Evolutionary conservation across 2,113 vertebrate genomes (phyloP).

Genomic region (Argyrosomus japonicus): DNA sequence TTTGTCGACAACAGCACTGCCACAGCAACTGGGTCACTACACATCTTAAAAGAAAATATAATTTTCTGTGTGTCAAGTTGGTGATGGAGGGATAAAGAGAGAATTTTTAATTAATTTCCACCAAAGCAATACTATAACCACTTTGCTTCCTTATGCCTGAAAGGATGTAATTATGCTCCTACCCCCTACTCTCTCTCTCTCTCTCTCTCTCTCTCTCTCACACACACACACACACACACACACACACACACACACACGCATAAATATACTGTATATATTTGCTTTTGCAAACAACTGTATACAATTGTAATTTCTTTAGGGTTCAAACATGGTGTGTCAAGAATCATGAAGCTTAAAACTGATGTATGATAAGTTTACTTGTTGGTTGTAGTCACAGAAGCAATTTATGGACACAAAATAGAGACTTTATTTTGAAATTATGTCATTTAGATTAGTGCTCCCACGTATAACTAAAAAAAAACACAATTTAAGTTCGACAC

Average conservation of each 20-base stretch:
- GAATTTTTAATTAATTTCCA: constrained; percentile 52
- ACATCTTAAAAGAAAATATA: constrained; percentile 23
- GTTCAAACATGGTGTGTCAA: background rate
- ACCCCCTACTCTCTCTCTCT: constrained; percentile 3
- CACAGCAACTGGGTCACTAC: constrained; percentile 52
- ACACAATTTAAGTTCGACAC: background rate
- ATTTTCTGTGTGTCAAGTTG: constrained; percentile 45
- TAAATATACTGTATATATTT: background rate
- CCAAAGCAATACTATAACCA: constrained; percentile 50
- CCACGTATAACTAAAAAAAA: background rate
- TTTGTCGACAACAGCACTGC: constrained; percentile 14
- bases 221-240: constrained; percentile 1
- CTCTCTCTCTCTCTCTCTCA: background rate
- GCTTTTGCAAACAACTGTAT: background rate
- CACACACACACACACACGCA: background rate
- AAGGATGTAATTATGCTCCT: constrained; percentile 57
- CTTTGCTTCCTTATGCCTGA: constrained; percentile 53
- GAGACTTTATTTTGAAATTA: background rate
- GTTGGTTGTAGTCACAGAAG: background rate
- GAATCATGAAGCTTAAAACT: too few relatives aligned
- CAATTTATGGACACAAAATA: background rate
- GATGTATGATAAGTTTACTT: background rate
- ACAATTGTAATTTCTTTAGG: too few relatives aligned
- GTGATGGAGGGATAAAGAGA: constrained; percentile 48
- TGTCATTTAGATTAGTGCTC: background rate